Conservation (phyloP, 2,797 vertebrate species). For the Heterohyrax brucei region DNA sequence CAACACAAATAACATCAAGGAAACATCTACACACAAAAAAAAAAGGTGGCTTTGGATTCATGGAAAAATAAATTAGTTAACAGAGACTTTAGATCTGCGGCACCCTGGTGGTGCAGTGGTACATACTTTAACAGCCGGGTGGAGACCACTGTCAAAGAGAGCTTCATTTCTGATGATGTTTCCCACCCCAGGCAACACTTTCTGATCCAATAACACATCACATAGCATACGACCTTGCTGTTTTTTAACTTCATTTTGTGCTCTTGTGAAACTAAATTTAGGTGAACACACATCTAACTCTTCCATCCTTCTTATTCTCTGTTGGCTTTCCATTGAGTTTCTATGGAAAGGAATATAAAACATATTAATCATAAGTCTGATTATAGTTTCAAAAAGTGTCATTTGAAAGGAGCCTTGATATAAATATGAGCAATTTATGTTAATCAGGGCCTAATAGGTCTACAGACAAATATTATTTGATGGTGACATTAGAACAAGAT, state of each 20-base stretch:
- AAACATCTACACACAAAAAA: conserved; percentile 25
- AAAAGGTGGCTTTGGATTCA: background rate
- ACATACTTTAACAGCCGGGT: conserved; percentile 95
- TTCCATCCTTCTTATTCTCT: conserved; percentile 93
- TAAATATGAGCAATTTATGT: conserved; percentile 27
- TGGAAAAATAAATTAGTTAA: background rate
- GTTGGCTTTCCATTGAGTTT: conserved; percentile 92
- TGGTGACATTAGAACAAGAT: background rate
- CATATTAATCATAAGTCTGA: conserved; percentile 2
- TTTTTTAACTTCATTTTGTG: conserved; percentile 92
- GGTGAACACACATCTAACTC: conserved; percentile 95
- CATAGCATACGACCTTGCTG: conserved; percentile 94
- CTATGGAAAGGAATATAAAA: conserved; percentile 88
- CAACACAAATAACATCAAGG: background rate
- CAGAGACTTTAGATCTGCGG: background rate
- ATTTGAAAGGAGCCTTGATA: conserved; percentile 36
- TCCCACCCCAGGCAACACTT: conserved; percentile 96
- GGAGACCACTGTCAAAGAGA: conserved; percentile 95
- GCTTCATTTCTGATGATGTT: conserved; percentile 99
- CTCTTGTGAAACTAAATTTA: conserved; percentile 93
- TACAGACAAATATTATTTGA: background rate
- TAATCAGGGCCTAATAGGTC: background rate
- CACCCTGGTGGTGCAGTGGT: background rate
- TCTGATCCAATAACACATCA: conserved; percentile 96
- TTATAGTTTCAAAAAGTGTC: conserved; percentile 5